Evolutionary conservation across 2,113 vertebrate genomes (phyloP).

Genomic region (Cyanistes caeruleus): DNA sequence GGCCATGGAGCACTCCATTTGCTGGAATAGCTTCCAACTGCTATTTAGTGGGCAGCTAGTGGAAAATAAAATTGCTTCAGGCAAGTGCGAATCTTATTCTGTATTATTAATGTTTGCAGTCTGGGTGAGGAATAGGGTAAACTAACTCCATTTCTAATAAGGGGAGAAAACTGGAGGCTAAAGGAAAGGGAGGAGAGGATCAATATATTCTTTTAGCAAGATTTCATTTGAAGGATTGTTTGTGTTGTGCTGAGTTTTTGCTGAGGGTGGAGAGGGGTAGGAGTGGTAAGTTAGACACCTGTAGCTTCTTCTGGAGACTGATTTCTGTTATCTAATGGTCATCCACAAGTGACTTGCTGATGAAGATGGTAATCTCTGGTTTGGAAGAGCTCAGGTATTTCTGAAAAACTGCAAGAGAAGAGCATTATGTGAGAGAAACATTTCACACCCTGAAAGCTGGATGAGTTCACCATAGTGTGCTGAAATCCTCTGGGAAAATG

Average conservation of each 20-base stretch:
- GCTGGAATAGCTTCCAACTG: conserved; percentile 42
- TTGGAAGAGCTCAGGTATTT: neutral
- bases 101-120: conserved; percentile 32
- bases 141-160: neutral
- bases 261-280: neutral
- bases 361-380: neutral
- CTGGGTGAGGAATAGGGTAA: conserved; percentile 1
- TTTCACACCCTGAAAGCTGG: neutral
- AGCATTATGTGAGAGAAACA: neutral
- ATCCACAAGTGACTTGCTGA: neutral
- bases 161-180: neutral
- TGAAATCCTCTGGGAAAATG: neutral
- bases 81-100: conserved; percentile 34
- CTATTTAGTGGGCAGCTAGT: conserved; percentile 54
- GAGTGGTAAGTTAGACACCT: neutral
- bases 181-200: neutral
- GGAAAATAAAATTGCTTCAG: conserved; percentile 56
- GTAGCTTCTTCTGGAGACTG: neutral
- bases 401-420: neutral
- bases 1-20: conserved; percentile 27
- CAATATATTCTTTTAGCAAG: neutral
- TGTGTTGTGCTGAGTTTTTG: neutral
- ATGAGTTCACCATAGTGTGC: neutral
- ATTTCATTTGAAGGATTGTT: neutral
- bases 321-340: neutral